Evolutionary conservation across 2,888 invertebrate species (phyloP).

Genomic region (Seira musarum): DNA sequence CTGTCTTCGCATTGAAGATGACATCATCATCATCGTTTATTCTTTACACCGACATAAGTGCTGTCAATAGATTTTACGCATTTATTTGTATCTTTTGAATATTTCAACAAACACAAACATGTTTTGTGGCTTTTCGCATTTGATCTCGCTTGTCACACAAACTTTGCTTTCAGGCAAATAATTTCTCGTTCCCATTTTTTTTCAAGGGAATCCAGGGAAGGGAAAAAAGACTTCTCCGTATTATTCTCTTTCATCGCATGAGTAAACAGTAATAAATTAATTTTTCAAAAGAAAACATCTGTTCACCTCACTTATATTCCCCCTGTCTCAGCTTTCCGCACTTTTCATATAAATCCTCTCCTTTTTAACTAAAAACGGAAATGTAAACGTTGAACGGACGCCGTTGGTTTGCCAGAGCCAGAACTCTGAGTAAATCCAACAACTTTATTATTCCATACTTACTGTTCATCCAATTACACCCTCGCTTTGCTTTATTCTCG

Average conservation of each 20-base stretch:
- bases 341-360: background rate
- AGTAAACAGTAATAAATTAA: slow-evolving; percentile 47
- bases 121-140: too few species aligned
- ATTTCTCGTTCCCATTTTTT: too few species aligned
- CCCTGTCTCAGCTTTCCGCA: background rate
- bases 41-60: too few species aligned
- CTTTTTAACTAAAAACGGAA: background rate
- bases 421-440: slow-evolving; percentile 1
- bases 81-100: too few species aligned
- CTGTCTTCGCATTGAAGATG: too few species aligned
- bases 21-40: too few species aligned
- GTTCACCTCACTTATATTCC: slow-evolving; percentile 18
- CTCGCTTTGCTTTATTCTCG: slow-evolving; percentile 34
- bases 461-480: slow-evolving; percentile 33
- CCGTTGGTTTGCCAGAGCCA: background rate
- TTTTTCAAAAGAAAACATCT: slow-evolving; percentile 45
- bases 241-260: slow-evolving; percentile 17
- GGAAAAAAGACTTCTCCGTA: background rate
- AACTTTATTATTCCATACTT: slow-evolving; percentile 29
- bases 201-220: too few species aligned
- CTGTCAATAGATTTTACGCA: too few species aligned
- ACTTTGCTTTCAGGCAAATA: too few species aligned
- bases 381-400: background rate
- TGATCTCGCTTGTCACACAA: too few species aligned
- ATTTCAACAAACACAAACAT: too few species aligned